phyloP scores from a whole-genome alignment of 2,113 vertebrate species.

The Petromus typicus region DNA sequence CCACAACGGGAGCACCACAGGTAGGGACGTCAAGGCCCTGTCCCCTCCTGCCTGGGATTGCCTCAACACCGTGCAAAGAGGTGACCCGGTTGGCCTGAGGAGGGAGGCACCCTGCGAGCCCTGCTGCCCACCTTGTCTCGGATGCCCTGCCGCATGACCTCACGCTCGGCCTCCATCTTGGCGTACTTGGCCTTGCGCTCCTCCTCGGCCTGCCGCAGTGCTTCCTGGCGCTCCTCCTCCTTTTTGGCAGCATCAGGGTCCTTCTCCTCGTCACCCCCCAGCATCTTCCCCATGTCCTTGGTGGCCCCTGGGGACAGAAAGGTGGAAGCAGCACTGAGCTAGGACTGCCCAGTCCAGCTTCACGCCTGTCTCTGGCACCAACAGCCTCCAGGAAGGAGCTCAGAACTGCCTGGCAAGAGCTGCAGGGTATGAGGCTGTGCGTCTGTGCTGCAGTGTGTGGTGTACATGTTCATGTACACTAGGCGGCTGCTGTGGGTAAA shows the following conservation, averaged over 20 bases:
- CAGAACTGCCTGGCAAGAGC: too few relatives aligned
- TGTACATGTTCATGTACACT: too few relatives aligned
- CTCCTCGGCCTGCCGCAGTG: constrained; percentile 94
- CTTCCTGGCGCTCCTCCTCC: constrained; percentile 95
- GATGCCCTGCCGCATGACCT: constrained; percentile 94
- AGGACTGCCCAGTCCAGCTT: too few relatives aligned
- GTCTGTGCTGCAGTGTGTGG: not conserved
- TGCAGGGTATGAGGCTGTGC: not conserved
- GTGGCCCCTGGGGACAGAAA: constrained; percentile 89
- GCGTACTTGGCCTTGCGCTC: constrained; percentile 96
- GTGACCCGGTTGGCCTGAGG: not conserved
- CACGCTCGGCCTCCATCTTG: constrained; percentile 95
- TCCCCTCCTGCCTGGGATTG: not conserved
- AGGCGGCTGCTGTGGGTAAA: not conserved
- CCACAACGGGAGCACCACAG: not conserved
- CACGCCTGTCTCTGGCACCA: too few relatives aligned
- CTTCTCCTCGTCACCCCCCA: constrained; percentile 92
- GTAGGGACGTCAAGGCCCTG: not conserved
- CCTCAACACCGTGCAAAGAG: too few relatives aligned
- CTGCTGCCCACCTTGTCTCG: constrained; percentile 92
- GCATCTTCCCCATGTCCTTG: constrained; percentile 94
- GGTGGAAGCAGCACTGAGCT: too few relatives aligned
- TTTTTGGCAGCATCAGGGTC: constrained; percentile 95
- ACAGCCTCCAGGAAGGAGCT: too few relatives aligned
- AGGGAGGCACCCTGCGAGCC: not conserved